Base-by-base conservation (phyloP, 2,113 vertebrate genomes). In the Trachemys scripta region DNA sequence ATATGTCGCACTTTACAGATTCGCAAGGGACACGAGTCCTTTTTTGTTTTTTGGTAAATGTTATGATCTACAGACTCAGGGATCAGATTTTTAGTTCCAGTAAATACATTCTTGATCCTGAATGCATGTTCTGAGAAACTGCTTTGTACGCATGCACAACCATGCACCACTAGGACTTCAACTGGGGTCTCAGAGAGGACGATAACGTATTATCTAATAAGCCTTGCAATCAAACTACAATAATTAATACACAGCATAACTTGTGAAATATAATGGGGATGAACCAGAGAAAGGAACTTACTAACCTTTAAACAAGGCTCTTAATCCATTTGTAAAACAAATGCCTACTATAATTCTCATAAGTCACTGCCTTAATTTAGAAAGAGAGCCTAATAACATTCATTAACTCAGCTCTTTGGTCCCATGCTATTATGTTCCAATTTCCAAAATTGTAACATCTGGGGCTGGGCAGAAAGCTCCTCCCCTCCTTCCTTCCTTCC, bases 241-340 rank as follows among this genome's bases (percentile, higher is more conserved):
- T 94, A 97, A 95, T 97, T 97, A 96, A 90, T 95, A 90, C 87
- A 95, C 89, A 92, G 91, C 87, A 69, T 69, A 47, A 51, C 82
- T 94, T 96, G 90, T 92, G 96, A 97, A 96, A 93, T 92, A 96
- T 84, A 95, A 94, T 93, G 65, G 90, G 87, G 93, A 95, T 87
- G 54, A 95, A 92, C 20, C 59, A 35, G 82, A 92, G 51, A 86
- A 65, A 95, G 42, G 65, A 96, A 94, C 69, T 93, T 89, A 57
- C 57, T 78, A 95, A 79, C 84, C 82, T 96, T 96, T 94, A 94
- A 94, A 92, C 75, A 91, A 85, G 80, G 51, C 54, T 90, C 35
- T 76, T 76, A 90, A 90, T 53, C 76, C 91, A 96, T 94, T 96
- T 95, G 94, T 96, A 8, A 90, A 94, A 90, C 86, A 92, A 97